Base-by-base conservation (phyloP, 2,888 invertebrate species). In the Acleris literana region DNA sequence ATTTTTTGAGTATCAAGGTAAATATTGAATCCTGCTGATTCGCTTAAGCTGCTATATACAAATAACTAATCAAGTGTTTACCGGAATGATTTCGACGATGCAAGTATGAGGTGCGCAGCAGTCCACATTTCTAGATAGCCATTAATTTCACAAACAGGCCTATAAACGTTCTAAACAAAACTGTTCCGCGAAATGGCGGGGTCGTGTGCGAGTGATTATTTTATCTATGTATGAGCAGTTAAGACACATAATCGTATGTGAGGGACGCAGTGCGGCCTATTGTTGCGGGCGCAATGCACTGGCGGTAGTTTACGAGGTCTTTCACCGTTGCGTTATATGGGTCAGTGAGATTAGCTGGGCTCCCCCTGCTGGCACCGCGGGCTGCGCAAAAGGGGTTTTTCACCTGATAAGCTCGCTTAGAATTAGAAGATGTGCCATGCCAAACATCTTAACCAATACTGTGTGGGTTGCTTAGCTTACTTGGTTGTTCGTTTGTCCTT, bases 261-360 rank as follows among this genome's bases (percentile, higher is more conserved):
- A 66, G 72, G 68, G 39, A 57, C 74, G 72, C 72, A 74, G 69
- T 72, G 72, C 71, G 72, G 76, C 79, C 84, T 83, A 87, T 86
- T 86, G 87, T 90, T 87, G 86, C 84, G 83, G 88, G 87, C 89
- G 90, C 89, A 90, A 87, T 90, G 88, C 87, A 86, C 85, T 82
- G 80, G 78, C 80, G 82, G 85, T 87, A 86, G 88, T 92, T 92
- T 90, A 92, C 83, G 92, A 91, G 92, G 92, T 92, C 91, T 91
- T 92, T 92, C 92, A 92, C 92, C 92, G 87, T 73, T 78, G 83
- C 81, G 81, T 79, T 84, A 92, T 90, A 92, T 92, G 82, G 92
- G 92, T 92, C 92, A 92, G 86, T 86, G 84, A 92, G 92, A 92
- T 91, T 92, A 92, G 88, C 85, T 83, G 85, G 83, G 86, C 85